A percentile compares a stretch with the other conserved stretches of the same genome.
Conservation (phyloP, 2,113 vertebrate species). For the Sigmodon hispidus region DNA sequence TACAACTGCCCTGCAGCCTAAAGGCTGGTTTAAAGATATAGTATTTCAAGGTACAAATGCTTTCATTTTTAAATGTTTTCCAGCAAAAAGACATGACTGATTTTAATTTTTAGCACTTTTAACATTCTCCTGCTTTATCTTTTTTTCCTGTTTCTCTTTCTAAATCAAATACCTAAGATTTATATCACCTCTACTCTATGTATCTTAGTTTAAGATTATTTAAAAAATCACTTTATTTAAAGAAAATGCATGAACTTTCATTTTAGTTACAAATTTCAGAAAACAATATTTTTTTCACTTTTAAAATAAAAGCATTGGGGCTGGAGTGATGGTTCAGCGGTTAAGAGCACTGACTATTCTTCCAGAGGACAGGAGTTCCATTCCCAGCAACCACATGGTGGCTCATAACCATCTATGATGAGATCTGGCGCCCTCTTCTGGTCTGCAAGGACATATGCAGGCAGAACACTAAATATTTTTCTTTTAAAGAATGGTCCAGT, state of each 20-base stretch:
- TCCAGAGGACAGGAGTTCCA: too few species aligned
- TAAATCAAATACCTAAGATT: neutral
- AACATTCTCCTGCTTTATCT: slow-evolving; percentile 21
- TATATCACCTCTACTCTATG: neutral
- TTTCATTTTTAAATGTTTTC: slow-evolving; percentile 46
- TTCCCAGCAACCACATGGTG: too few species aligned
- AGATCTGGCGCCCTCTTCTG: too few species aligned
- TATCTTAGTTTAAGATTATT: slow-evolving; percentile 14
- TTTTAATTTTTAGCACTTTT: slow-evolving; percentile 14
- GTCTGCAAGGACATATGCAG: too few species aligned
- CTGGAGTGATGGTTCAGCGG: too few species aligned
- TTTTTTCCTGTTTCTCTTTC: slow-evolving; percentile 11
- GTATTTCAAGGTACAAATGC: neutral
- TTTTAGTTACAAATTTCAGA: slow-evolving; percentile 38
- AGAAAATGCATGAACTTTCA: neutral
- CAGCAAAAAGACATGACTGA: slow-evolving; percentile 30
- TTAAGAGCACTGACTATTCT: too few species aligned
- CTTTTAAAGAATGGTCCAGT: neutral
- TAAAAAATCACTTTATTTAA: neutral
- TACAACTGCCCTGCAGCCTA: neutral
- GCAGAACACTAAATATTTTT: too few species aligned
- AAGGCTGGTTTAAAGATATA: neutral
- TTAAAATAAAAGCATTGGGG: slow-evolving; percentile 31
- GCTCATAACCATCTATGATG: too few species aligned
- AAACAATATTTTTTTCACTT: neutral